Base-by-base conservation (phyloP, 37 sponge, comb jelly and placozoan genomes). In the Hormiphora californensis region DNA sequence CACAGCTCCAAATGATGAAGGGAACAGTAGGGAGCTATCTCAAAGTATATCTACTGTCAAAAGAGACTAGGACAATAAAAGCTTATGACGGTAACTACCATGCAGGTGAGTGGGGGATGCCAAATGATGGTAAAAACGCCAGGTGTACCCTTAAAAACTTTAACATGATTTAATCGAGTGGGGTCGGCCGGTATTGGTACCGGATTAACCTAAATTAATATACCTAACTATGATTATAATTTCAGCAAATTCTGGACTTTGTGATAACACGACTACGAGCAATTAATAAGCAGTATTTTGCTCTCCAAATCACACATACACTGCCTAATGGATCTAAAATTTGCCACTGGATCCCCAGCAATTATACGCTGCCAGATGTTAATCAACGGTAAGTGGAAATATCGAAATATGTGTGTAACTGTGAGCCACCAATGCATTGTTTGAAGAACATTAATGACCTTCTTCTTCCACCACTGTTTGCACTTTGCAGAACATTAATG, bases 31-130 rank as follows among this genome's bases (percentile, higher is more conserved):
- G n/a, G n/a, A n/a, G n/a, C n/a, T n/a, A n/a, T n/a, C n/a, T n/a
- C n/a, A 73, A 73, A 28, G 81, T 73, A 4, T 19, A 73, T 41
- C 35, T 73, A 33, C 44, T 73, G 1, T 43, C 81, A n/a, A 73
- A 73, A 41, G 81, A 73, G 23, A 73, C 81, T 3, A 73, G 81
- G 38, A 73, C 81, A 33, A 73, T 73, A 5, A 73, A 73, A 73
- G 81, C 81, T 36, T 46, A 73, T 19, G 81, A 73, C 43, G 81
- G 81, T n/a, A 15, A 73, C 81, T 1, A 73, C 81, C 43, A 73
- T 73, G 81, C 81, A 73, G 38, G 81, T 73, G 4, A 40, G 46
- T 59, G 22, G 28, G 27, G 11, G 62, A 7, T 25, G 28, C 11
- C 35, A 19, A 65, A 15, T 28, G 62, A 21, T 65, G 37, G 21